A percentile compares a stretch with the other conserved stretches of the same genome.
These are phyloP conservation scores for Apodemia mormo DNA, from an alignment of 2,888 invertebrate species.

Conservation along the genomic window DNA sequence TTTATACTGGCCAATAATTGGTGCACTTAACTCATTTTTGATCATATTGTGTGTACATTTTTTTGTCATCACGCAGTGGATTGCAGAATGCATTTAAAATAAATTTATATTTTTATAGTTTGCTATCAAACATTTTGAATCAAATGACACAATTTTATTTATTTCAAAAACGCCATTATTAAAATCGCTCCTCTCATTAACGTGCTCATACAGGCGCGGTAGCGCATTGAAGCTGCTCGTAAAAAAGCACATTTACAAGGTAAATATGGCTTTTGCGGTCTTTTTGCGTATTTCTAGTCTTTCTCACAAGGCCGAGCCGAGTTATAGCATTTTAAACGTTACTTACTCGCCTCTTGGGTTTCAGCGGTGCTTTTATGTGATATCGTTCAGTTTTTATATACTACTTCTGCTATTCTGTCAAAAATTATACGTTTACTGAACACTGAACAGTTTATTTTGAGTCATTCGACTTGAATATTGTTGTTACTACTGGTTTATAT, in stretches of 20 bases:
- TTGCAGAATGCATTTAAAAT: background rate
- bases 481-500: background rate
- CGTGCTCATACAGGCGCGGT: constrained; percentile 42
- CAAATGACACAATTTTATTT: background rate
- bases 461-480: background rate
- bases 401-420: background rate
- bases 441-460: background rate
- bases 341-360: constrained; percentile 41
- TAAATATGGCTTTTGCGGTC: constrained; percentile 69
- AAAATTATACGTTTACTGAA: background rate
- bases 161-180: background rate
- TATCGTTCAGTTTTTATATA: constrained; percentile 14
- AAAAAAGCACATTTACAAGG: constrained; percentile 73
- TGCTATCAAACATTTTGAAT: background rate
- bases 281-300: constrained; percentile 52
- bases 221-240: constrained; percentile 59
- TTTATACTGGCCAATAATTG: no score
- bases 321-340: constrained; percentile 59
- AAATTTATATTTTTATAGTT: background rate
- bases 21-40: no score
- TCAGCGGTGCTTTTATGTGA: constrained; percentile 30
- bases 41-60: no score
- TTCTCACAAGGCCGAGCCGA: constrained; percentile 54
- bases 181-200: constrained; percentile 42
- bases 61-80: no score